Evolutionary conservation across 2,888 invertebrate species (phyloP).

Genomic region (Tholera decimalis): DNA sequence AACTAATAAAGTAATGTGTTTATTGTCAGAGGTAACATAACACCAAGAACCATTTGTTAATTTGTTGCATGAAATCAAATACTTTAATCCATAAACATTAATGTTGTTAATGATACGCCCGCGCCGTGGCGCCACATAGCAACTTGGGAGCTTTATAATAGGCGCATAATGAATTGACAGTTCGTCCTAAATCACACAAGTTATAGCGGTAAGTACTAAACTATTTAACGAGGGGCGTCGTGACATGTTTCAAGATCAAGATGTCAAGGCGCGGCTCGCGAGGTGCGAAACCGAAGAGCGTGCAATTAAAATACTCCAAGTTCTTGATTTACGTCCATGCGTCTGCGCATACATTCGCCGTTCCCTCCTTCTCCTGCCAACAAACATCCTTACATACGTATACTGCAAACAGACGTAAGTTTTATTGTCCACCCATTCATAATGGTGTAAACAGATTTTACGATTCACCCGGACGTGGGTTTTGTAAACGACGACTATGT

Average conservation of each 20-base stretch:
- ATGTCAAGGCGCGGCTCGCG: slow-evolving; percentile 71
- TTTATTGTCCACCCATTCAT: slow-evolving; percentile 70
- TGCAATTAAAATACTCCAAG: slow-evolving; percentile 75
- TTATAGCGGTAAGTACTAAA: slow-evolving; percentile 72
- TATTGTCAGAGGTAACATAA: slow-evolving; percentile 29
- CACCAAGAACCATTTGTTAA: slow-evolving; percentile 18
- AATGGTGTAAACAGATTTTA: slow-evolving; percentile 70
- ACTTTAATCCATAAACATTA: slow-evolving; percentile 51
- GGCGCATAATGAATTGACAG: slow-evolving; percentile 61
- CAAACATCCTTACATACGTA: slow-evolving; percentile 42
- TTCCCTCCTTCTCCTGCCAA: not conserved
- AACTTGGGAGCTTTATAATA: slow-evolving; percentile 52
- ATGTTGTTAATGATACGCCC: slow-evolving; percentile 53
- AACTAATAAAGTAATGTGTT: slow-evolving; percentile 13
- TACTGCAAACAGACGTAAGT: slow-evolving; percentile 60
- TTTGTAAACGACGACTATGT: slow-evolving; percentile 31
- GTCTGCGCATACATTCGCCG: slow-evolving; percentile 40
- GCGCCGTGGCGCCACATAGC: slow-evolving; percentile 48
- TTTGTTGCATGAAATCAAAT: slow-evolving; percentile 46
- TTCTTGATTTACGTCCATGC: slow-evolving; percentile 75
- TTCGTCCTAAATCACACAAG: slow-evolving; percentile 71
- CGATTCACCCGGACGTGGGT: slow-evolving; percentile 52
- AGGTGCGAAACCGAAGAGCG: slow-evolving; percentile 78
- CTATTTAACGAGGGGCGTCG: slow-evolving; percentile 74
- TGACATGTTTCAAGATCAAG: slow-evolving; percentile 76